Evolutionary conservation across 1,140 invertebrate genomes (phyloP).

Genomic region (Bombyx mandarina): DNA sequence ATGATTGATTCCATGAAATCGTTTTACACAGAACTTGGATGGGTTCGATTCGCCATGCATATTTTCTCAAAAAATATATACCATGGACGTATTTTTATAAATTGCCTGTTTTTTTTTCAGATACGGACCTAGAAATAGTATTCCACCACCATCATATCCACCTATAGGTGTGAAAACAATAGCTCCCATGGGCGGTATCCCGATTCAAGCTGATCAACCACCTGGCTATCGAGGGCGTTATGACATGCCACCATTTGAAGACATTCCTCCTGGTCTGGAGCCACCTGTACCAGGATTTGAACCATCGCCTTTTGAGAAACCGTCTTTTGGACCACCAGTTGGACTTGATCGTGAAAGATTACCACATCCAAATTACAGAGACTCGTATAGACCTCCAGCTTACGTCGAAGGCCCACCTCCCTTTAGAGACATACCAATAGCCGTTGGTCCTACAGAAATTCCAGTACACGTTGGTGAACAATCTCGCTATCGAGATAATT

Average conservation of each 20-base stretch:
- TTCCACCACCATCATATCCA: conserved; percentile 38
- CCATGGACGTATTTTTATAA: conserved; percentile 1
- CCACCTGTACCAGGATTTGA: conserved; percentile 71
- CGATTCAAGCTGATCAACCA: conserved; percentile 31
- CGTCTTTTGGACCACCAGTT: conserved; percentile 43
- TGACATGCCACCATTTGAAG: conserved; percentile 55
- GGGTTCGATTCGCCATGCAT: conserved; percentile 34
- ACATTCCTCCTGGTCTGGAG: conserved; percentile 63
- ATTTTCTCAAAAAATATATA: conserved; percentile 3
- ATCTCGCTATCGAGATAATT: conserved; percentile 48
- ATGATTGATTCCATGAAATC: neutral
- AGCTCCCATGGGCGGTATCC: conserved; percentile 26
- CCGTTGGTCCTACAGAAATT: conserved; percentile 40
- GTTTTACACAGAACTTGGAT: conserved; percentile 1
- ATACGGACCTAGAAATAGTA: conserved; percentile 53
- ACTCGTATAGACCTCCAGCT: conserved; percentile 43
- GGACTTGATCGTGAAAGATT: conserved; percentile 51
- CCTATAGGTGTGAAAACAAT: conserved; percentile 42
- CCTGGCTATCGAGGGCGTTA: conserved; percentile 54
- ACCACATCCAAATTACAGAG: conserved; percentile 49
- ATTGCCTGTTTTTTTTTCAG: conserved; percentile 39
- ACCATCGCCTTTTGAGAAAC: conserved; percentile 61
- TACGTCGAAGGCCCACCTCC: conserved; percentile 39
- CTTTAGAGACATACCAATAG: conserved; percentile 43
- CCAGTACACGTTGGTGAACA: conserved; percentile 41